A percentile compares a stretch with the other conserved stretches of the same genome.
phyloP scores from a whole-genome alignment of 2,888 invertebrate genomes.

The Alloplasta piceator region DNA sequence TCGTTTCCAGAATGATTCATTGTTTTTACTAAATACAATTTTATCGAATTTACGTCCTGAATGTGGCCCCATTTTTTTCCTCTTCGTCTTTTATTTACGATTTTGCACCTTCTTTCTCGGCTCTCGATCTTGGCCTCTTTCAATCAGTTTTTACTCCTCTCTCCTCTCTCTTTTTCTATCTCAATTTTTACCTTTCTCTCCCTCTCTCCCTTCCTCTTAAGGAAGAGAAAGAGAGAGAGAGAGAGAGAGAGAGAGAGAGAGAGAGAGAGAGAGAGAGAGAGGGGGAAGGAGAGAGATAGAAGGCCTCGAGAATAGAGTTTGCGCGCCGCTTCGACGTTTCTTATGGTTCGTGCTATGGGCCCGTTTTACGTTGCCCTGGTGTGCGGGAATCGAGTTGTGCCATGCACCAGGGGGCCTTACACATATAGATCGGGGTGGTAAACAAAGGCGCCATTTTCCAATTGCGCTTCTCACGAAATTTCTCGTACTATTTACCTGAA shows the following conservation, averaged over 20 bases:
- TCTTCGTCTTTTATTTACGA: not conserved
- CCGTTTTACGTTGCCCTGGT: constrained; percentile 44
- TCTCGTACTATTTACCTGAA: too few relatives aligned
- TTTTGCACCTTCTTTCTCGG: constrained; percentile 2
- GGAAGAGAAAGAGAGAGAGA: not conserved
- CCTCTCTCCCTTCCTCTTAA: not conserved
- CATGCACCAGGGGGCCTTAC: constrained; percentile 11
- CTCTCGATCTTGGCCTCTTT: constrained; percentile 26
- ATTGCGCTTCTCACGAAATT: too few relatives aligned
- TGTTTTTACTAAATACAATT: too few relatives aligned
- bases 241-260: not conserved
- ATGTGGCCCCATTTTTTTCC: constrained; percentile 10
- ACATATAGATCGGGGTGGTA: too few relatives aligned
- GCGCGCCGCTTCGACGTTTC: constrained; percentile 52
- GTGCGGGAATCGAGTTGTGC: constrained; percentile 34
- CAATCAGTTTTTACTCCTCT: constrained; percentile 5
- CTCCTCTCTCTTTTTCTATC: constrained; percentile 33
- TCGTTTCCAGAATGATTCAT: too few relatives aligned
- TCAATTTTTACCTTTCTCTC: constrained; percentile 3
- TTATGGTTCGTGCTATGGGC: constrained; percentile 56
- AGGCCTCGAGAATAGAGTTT: constrained; percentile 43
- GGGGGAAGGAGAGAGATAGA: constrained; percentile 22
- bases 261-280: constrained; percentile 14
- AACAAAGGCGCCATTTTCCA: too few relatives aligned
- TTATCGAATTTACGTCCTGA: too few relatives aligned